Percentiles rank a stretch among this genome's conserved stretches.
Conservation (phyloP, 2,797 vertebrate species). For the Vultur gryphus region DNA sequence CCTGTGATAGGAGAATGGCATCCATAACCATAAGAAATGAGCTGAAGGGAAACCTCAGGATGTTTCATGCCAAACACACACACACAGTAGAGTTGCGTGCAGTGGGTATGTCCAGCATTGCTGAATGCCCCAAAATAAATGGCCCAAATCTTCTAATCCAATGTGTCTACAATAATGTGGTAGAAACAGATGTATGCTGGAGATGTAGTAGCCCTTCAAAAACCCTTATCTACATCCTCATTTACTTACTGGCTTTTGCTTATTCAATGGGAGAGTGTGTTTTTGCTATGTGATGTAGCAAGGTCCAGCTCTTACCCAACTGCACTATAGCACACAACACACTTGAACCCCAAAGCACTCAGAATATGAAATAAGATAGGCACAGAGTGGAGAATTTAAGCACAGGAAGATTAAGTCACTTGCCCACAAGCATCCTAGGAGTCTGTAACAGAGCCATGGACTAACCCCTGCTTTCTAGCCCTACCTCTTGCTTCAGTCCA, state of each 20-base stretch:
- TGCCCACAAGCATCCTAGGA: neutral
- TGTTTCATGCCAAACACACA: neutral
- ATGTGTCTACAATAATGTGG: neutral
- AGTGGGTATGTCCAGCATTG: neutral
- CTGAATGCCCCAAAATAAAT: neutral
- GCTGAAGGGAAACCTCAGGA: neutral
- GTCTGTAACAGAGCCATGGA: neutral
- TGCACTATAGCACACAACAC: neutral
- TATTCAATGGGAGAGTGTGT: neutral
- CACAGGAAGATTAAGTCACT: neutral
- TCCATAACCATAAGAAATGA: neutral
- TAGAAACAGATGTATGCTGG: neutral
- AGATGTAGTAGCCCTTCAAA: neutral
- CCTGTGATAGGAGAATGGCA: neutral
- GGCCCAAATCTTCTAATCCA: neutral
- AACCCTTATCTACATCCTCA: neutral
- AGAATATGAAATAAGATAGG: neutral
- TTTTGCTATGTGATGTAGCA: neutral
- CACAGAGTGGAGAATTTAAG: neutral
- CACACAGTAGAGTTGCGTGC: rapidly evolving
- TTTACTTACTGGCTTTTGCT: neutral
- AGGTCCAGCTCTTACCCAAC: neutral
- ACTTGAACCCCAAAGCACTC: neutral
- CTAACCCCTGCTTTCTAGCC: neutral
- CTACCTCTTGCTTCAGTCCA: neutral